These are phyloP conservation scores for Peribatodes rhomboidaria DNA, from an alignment of 2,888 invertebrate species.

Conservation along the genomic window DNA sequence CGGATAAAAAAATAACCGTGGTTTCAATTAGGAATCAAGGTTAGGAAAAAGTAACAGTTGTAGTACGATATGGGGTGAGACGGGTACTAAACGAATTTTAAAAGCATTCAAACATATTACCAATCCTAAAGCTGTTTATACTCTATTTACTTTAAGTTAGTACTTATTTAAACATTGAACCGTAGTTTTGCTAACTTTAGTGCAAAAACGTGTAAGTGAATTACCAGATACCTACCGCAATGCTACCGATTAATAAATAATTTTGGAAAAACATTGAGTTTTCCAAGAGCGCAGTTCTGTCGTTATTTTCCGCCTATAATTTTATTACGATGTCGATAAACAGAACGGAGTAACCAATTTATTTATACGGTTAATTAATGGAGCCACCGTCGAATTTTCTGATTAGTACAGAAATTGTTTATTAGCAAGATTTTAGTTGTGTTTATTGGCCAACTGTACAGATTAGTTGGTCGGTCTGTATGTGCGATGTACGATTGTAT, in stretches of 20 bases:
- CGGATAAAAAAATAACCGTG: too few species aligned
- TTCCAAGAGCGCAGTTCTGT: constrained; percentile 16
- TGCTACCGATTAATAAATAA: constrained; percentile 3
- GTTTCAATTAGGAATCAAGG: too few species aligned
- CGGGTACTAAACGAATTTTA: too few species aligned
- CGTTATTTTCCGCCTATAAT: constrained; percentile 46
- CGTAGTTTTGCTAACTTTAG: neutral
- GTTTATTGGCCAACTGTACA: neutral
- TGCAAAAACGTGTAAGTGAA: neutral
- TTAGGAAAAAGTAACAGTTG: too few species aligned
- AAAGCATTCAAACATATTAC: too few species aligned
- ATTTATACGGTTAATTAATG: neutral
- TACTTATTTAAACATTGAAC: neutral
- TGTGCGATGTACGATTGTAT: constrained; percentile 61
- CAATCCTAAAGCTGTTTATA: too few species aligned
- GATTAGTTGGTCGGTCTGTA: constrained; percentile 25
- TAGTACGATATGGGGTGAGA: too few species aligned
- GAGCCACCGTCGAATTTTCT: neutral
- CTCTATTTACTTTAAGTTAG: too few species aligned
- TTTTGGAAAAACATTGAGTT: constrained; percentile 13
- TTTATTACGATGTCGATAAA: constrained; percentile 55
- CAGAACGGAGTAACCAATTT: constrained; percentile 26
- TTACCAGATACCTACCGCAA: neutral
- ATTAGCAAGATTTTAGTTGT: neutral
- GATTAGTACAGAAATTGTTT: neutral